Evolutionary conservation across 2,888 invertebrate species (phyloP).

Genomic region (Phortica okadai): DNA sequence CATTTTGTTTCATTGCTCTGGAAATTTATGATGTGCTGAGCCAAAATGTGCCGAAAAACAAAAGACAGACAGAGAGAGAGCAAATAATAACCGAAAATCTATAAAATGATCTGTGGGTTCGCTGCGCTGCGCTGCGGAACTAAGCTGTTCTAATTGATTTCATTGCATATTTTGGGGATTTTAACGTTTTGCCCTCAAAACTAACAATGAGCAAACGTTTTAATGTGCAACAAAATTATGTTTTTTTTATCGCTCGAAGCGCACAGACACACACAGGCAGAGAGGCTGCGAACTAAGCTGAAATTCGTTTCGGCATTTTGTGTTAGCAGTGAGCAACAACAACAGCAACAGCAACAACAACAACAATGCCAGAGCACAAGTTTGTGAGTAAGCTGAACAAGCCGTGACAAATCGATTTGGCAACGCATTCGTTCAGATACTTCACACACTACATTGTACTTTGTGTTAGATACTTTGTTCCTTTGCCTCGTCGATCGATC

Average conservation of each 20-base stretch:
- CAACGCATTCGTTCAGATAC: constrained; percentile 32
- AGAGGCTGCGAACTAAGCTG: background rate
- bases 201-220: too few species aligned
- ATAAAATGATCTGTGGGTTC: constrained; percentile 45
- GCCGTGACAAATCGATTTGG: constrained; percentile 64
- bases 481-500: constrained; percentile 40
- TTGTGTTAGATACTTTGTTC: constrained; percentile 39
- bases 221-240: too few species aligned
- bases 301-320: constrained; percentile 52
- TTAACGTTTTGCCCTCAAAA: background rate
- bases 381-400: constrained; percentile 52
- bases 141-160: constrained; percentile 60
- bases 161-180: constrained; percentile 49
- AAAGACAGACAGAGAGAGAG: background rate
- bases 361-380: constrained; percentile 45
- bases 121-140: constrained; percentile 40
- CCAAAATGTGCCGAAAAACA: background rate
- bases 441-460: constrained; percentile 19
- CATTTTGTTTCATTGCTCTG: background rate
- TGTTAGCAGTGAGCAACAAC: background rate
- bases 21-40: constrained; percentile 32
- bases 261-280: constrained; percentile 19
- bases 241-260: too few species aligned
- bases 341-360: background rate
- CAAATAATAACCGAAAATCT: constrained; percentile 22